Percentiles rank a stretch among this genome's conserved stretches.
Conservation (phyloP, 2,113 vertebrate genomes). For the Ia io region DNA sequence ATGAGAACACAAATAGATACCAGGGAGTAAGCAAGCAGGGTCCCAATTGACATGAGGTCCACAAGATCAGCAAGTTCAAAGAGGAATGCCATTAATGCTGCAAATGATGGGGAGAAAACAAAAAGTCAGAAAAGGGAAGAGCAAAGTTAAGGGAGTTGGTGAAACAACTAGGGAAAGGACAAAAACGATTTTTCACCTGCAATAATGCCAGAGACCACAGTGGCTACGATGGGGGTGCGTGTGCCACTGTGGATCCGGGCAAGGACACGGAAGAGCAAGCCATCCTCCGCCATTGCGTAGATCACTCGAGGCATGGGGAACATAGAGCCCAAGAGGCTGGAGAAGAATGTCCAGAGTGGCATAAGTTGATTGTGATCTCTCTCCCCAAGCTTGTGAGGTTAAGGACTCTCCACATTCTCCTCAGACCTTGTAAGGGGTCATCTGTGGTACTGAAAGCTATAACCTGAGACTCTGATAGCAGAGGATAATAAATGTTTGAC, state of each 20-base stretch:
- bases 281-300: constrained; percentile 96
- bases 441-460: not conserved
- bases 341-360: not conserved
- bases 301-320: constrained; percentile 98
- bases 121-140: not conserved
- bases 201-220: constrained; percentile 88
- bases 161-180: accelerated
- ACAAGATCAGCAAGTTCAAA: constrained; percentile 93
- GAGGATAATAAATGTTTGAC: not conserved
- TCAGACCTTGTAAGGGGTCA: not conserved
- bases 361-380: not conserved
- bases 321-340: constrained; percentile 95
- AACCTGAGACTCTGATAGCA: not conserved
- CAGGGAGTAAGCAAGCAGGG: constrained; percentile 93
- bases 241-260: constrained; percentile 87
- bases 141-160: not conserved
- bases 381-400: not conserved
- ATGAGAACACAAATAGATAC: constrained; percentile 96
- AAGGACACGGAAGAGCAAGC: constrained; percentile 90
- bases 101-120: constrained; percentile 18
- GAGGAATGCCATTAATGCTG: constrained; percentile 94
- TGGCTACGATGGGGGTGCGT: constrained; percentile 92
- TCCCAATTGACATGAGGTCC: constrained; percentile 98
- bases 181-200: constrained; percentile 82
- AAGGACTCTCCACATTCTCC: not conserved